Conservation (phyloP, 2,113 vertebrate genomes). For the Festucalex cinctus region DNA sequence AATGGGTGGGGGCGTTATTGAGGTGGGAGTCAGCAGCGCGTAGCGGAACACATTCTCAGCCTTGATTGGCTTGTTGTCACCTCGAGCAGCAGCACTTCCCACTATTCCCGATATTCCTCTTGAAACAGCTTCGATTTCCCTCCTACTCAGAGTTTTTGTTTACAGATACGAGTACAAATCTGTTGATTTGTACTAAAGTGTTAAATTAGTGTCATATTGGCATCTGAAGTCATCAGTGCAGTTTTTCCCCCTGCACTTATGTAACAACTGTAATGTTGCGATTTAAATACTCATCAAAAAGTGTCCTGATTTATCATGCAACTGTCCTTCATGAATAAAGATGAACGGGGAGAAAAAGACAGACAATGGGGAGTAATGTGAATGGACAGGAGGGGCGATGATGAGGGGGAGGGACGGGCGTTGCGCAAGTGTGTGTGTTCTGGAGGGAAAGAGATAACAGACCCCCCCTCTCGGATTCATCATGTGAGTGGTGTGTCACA, state of each 20-base stretch:
- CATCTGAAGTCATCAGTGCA: too few relatives aligned
- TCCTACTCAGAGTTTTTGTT: background rate
- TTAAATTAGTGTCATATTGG: background rate
- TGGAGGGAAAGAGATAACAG: slow-evolving; percentile 55
- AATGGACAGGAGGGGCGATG: slow-evolving; percentile 1
- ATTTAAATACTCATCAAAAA: background rate
- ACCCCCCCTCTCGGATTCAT: slow-evolving; percentile 25
- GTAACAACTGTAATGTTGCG: background rate
- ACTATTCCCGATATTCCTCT: slow-evolving; percentile 8
- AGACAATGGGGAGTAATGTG: slow-evolving; percentile 9
- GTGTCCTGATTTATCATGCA: background rate
- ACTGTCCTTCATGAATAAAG: slow-evolving; percentile 15
- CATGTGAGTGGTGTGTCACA: slow-evolving; percentile 45
- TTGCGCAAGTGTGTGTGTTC: slow-evolving; percentile 29
- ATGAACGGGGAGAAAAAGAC: background rate
- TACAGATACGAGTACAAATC: background rate
- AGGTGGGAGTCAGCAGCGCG: slow-evolving; percentile 43
- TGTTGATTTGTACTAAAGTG: background rate
- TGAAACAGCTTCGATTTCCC: slow-evolving; percentile 5
- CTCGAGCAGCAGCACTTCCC: background rate
- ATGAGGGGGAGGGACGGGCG: background rate
- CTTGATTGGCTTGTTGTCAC: slow-evolving; percentile 33
- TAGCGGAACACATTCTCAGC: slow-evolving; percentile 29
- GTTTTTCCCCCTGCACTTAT: too few relatives aligned
- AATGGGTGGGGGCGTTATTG: slow-evolving; percentile 29